Base-by-base conservation (phyloP, 2,888 invertebrate genomes). In the Craniophora ligustri region DNA sequence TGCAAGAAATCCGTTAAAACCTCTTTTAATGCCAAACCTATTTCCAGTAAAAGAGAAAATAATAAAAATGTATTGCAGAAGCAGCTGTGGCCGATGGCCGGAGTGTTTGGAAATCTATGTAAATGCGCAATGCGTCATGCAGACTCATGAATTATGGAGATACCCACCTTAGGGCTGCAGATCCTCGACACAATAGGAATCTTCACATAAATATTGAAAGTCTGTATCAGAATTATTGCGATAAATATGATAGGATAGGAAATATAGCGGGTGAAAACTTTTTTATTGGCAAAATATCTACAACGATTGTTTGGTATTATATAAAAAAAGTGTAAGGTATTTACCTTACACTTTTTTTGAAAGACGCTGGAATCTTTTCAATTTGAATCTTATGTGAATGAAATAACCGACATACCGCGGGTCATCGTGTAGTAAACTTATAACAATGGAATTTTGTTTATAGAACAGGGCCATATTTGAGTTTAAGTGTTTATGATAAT, bases 71-170 rank as follows among this genome's bases (percentile, higher is more conserved):
- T 88, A 87, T 86, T 82, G 78, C 77, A 63, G 46, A 57, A 66
- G 67, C 91, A 90, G 86, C 84, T 91, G 91, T 68, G 79, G 46
- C 77, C 81, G 64, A 87, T 84, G 76, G 82, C 76, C 69, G 63
- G 66, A 53, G 57, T 69, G 71, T 79, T 84, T 72, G 74, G 75
- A 78, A 82, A 85, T 85, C 77, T 89, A 91, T 88, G 89, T 84
- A 88, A 89, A 89, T 88, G 82, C 84, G 84, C 87, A 85, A 82
- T 87, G 85, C 88, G 86, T 88, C 87, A 86, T 80, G 77, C 81
- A 75, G 63, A 63, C 82, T 88, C 84, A 88, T 89, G 88, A 85
- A 89, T 88, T 84, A 89, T 89, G 84, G 78, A 89, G 68, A 64
- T 53, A 49, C 63, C 36, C 26, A 40, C 45, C 30, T 56, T 51